Evolutionary conservation across 2,113 vertebrate genomes (phyloP), one percentile per base, ranked within the genome.

Genomic region (Amphiprion percula): DNA sequence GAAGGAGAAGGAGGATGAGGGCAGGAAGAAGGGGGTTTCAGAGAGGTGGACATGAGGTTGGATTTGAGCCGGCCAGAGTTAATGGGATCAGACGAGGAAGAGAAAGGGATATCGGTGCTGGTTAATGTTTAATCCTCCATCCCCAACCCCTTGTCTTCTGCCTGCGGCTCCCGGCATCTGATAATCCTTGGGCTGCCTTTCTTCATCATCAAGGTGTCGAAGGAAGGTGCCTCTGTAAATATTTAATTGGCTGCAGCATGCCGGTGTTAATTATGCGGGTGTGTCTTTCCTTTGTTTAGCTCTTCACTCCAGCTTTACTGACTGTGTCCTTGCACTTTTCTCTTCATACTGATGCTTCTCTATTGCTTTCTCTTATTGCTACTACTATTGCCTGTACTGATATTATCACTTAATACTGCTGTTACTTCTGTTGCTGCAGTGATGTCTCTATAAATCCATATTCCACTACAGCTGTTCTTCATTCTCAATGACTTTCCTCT

Each of bases 231-330:
- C 82, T 92, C 80, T 87, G 93, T 94, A 94, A 94, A 95, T 95
- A 94, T 95, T 94, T 94, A 90, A 95, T 95, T 94, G 94, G 90
- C 91, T 93, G 94, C 92, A 87, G 91, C 79, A 83, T 79, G 88
- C 89, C 78, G 47, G 50, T 91, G 88, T 93, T 93, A 92, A 95
- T 94, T 93, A 91, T 94, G 90, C 82, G 84, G 91, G 71, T 87
- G 87, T 88, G 85, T 82, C 85, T 78, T 74, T 76, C 56, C 67
- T 70, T 81, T 70, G 66, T 74, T 82, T 77, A 75, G 56, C 71
- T 63, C 47, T 59, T 24, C 74, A 50, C 55, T 65, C 75, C 49
- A 50, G 41, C 30, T 21, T 68, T 54, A 37, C 60, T 14, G 50
- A 41, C 50, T 58, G n/a, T 52, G 26, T 74, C 60, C 61, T 61